Conservation (phyloP, 2,888 invertebrate genomes). For the Galeopsomyia nigrocyanea region DNA sequence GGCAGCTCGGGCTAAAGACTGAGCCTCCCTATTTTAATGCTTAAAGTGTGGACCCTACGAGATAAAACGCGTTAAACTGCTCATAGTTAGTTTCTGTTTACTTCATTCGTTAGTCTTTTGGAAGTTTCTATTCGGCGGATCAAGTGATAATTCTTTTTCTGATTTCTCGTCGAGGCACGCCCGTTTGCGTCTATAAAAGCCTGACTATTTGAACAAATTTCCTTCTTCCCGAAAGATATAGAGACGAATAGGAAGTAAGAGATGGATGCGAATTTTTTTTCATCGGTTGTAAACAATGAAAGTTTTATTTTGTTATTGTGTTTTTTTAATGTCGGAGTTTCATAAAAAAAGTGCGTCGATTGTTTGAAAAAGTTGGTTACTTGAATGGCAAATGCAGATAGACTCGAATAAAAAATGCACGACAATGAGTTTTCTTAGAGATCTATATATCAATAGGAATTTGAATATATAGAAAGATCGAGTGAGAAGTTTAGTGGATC, state of each 20-base stretch:
- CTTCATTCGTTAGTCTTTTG: constrained; percentile 1
- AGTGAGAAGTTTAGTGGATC: constrained; percentile 43
- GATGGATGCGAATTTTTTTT: constrained; percentile 8
- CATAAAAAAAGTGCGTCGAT: constrained; percentile 10
- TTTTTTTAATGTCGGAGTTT: no score
- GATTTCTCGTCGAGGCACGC: constrained; percentile 27
- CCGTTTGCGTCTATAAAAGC: constrained; percentile 35
- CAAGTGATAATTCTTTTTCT: background rate
- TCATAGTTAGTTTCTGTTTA: background rate
- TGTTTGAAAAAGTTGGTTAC: background rate
- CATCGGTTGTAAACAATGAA: background rate
- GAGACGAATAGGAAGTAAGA: constrained; percentile 19
- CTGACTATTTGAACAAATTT: constrained; percentile 5
- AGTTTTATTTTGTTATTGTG: background rate
- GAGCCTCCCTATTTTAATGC: constrained; percentile 43
- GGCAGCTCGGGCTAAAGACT: constrained; percentile 51
- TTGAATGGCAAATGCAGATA: constrained; percentile 36
- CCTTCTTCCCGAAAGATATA: constrained; percentile 13
- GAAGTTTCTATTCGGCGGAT: background rate
- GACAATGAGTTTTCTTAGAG: constrained; percentile 37
- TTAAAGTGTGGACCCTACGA: constrained; percentile 52
- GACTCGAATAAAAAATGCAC: constrained; percentile 35
- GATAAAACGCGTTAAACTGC: constrained; percentile 26
- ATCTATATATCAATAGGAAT: constrained; percentile 37
- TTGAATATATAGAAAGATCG: constrained; percentile 41